Evolutionary conservation across 2,888 invertebrate genomes (phyloP), one percentile per base, ranked within the genome.

Genomic region (Leuctra nigra): DNA sequence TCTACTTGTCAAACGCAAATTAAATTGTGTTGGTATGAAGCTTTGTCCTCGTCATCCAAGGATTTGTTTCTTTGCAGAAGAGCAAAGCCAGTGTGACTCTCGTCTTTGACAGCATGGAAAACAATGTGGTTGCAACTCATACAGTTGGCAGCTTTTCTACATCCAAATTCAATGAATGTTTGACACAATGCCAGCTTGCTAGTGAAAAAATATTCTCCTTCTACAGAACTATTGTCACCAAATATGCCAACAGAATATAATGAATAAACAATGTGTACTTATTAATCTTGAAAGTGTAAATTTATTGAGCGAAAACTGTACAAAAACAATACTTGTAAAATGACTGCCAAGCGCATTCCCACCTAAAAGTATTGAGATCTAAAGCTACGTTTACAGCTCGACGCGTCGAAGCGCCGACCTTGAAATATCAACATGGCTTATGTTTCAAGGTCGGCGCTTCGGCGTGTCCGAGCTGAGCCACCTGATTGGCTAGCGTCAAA

Each of bases 121-220:
- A 75, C 52, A 74, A 78, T 59, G 66, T 84, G 20, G 67, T 85
- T 55, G 71, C 82, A 65, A 84, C 83, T 29, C 81, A 86, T 66
- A 85, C 88, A 0, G 79, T 80, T 36, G 91, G 91, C 16, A 75
- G 71, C 33, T 88, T 84, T 68, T 80, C 79, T 56, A 77, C 81
- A 61, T 76, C 75, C 2, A 81, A 87, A 53, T 87, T 86, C 67
- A 75, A 80, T 61, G 79, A 84, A 63, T 82, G 85, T 1, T 66
- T 87, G 62, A 74, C 77, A 55, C 75, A 82, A 60, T 84, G 87
- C 66, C 80, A 79, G 59, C 73, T 78, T 36, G 84, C 84, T 48
- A 84, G 84, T 70, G 76, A 78, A 58, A 72, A 81, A 52, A 75
- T 91, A 33, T 90, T 91, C 70, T 73, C 77, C 33, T 90, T 87